Evolutionary conservation across 1,140 invertebrate genomes (phyloP).

Genomic region (Drosophila pruinosa): DNA sequence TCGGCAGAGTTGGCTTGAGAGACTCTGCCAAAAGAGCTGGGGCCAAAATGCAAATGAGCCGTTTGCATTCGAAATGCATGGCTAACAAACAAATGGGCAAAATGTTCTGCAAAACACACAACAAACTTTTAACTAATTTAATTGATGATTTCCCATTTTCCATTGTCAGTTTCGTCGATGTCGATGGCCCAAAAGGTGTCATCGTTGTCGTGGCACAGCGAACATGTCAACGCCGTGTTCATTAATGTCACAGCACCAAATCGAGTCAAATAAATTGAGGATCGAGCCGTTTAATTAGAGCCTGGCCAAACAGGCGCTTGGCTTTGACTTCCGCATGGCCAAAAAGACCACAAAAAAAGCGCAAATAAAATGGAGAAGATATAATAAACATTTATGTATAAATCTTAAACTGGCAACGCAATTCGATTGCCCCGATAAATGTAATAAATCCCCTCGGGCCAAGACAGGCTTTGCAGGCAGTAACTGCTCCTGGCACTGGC

Average conservation of each 20-base stretch:
- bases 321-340: constrained; percentile 57
- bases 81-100: constrained; percentile 53
- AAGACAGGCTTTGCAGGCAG: constrained; percentile 30
- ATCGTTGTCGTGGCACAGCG: constrained; percentile 60
- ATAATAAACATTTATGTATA: constrained; percentile 53
- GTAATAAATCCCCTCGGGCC: constrained; percentile 62
- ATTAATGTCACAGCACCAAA: constrained; percentile 70
- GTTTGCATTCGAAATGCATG: constrained; percentile 25
- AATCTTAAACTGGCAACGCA: constrained; percentile 67
- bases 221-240: constrained; percentile 74
- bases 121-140: constrained; percentile 62
- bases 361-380: neutral
- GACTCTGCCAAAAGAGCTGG: neutral
- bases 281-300: constrained; percentile 69
- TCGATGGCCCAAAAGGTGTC: constrained; percentile 43
- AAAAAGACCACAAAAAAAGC: constrained; percentile 18
- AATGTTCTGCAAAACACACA: constrained; percentile 61
- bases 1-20: neutral
- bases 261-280: constrained; percentile 71
- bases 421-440: constrained; percentile 74
- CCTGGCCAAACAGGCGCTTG: neutral
- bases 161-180: constrained; percentile 63
- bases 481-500: constrained; percentile 14
- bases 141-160: constrained; percentile 64
- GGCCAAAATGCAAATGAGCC: constrained; percentile 11